Conservation (phyloP, 2,113 vertebrate genomes). For the Sturnira hondurensis region DNA sequence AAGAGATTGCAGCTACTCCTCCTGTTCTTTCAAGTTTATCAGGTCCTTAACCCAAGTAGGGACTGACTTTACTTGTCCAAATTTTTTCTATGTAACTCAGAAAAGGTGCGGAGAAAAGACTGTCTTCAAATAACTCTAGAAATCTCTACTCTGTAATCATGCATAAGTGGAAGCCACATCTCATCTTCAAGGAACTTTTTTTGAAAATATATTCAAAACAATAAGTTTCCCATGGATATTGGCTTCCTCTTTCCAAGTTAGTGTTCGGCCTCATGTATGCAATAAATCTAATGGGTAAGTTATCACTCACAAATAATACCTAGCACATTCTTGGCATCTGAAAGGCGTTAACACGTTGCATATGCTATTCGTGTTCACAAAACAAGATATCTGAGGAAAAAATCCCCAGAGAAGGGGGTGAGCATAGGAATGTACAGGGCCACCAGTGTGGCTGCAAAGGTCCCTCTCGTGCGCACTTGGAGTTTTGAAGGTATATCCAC, state of each 20-base stretch:
- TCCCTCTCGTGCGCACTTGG: neutral
- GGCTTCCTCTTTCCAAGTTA: conserved; percentile 55
- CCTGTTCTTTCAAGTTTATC: conserved; percentile 27
- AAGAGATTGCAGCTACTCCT: neutral
- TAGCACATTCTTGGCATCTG: conserved; percentile 63
- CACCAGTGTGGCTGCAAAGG: neutral
- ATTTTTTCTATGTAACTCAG: conserved; percentile 48
- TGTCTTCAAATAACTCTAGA: conserved; percentile 38
- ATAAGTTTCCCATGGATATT: conserved; percentile 53
- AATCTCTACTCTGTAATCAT: conserved; percentile 10
- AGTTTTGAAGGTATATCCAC: neutral
- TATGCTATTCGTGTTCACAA: conserved; percentile 30
- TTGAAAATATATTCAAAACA: conserved; percentile 44
- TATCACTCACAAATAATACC: conserved; percentile 51
- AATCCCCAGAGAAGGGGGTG: neutral
- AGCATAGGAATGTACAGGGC: neutral
- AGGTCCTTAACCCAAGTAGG: neutral
- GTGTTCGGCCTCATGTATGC: conserved; percentile 50
- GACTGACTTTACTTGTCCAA: neutral
- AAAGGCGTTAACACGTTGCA: conserved; percentile 45
- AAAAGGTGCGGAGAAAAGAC: conserved; percentile 47
- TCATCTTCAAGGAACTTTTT: conserved; percentile 38
- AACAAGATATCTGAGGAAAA: conserved; percentile 13
- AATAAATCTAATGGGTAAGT: conserved; percentile 53
- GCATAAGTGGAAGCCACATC: conserved; percentile 63